A percentile compares a stretch with the other conserved stretches of the same genome.
phyloP scores from a whole-genome alignment of 2,888 invertebrate genomes.

The Xestobium rufovillosum region DNA sequence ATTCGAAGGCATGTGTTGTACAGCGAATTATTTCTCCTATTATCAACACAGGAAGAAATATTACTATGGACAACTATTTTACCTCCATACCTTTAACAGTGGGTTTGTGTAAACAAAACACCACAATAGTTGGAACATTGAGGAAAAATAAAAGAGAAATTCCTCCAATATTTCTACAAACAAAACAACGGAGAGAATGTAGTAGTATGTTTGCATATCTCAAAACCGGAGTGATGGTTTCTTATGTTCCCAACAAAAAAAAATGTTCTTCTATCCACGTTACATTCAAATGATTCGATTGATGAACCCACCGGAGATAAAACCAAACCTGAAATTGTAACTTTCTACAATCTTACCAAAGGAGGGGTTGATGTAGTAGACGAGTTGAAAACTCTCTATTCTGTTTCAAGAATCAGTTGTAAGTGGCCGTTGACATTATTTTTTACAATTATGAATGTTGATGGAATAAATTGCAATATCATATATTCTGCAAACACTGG shows the following conservation, averaged over 20 bases:
- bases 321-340: slow-evolving; percentile 23
- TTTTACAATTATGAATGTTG: not conserved
- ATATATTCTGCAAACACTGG: not conserved
- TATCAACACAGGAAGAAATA: no score
- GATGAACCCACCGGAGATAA: slow-evolving; percentile 19
- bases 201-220: slow-evolving; percentile 9
- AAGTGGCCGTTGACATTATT: not conserved
- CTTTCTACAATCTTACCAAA: slow-evolving; percentile 24
- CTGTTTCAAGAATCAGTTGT: slow-evolving; percentile 1
- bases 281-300: slow-evolving; percentile 22
- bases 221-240: slow-evolving; percentile 15
- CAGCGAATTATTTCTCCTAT: slow-evolving; percentile 9
- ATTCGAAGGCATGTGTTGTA: slow-evolving; percentile 11
- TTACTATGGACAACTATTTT: no score
- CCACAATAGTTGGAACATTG: slow-evolving; percentile 30
- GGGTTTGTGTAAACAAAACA: no score
- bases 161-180: slow-evolving; percentile 17
- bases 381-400: not conserved
- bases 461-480: not conserved
- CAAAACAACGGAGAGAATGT: slow-evolving; percentile 3
- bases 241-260: slow-evolving; percentile 27
- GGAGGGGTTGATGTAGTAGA: slow-evolving; percentile 20
- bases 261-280: slow-evolving; percentile 24
- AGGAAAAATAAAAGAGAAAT: slow-evolving; percentile 34
- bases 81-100: no score